Conservation (phyloP, 2,113 vertebrate genomes). For the Ancistrus triradiatus region DNA sequence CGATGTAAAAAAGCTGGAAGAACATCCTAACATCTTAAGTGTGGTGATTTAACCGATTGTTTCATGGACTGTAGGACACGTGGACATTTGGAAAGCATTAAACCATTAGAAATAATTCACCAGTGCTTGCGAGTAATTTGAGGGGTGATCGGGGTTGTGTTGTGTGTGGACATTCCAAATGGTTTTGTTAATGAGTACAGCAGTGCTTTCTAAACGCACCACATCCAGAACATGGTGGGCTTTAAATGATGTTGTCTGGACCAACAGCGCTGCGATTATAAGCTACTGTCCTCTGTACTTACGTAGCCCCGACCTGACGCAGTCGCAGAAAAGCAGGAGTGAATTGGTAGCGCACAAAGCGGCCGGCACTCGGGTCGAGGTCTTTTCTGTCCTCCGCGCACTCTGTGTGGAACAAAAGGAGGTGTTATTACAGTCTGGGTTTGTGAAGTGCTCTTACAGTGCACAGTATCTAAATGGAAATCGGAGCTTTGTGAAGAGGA, state of each 20-base stretch:
- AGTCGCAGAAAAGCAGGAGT: conserved; percentile 92
- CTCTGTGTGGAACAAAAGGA: conserved; percentile 55
- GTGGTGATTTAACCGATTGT: no score
- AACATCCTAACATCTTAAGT: no score
- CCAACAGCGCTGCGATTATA: neutral
- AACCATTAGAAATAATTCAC: no score
- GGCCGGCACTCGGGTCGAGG: conserved; percentile 87
- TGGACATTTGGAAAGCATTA: no score
- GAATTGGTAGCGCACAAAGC: conserved; percentile 96
- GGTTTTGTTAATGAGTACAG: no score
- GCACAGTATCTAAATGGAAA: conserved; percentile 26
- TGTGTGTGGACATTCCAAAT: no score
- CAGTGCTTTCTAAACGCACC: no score
- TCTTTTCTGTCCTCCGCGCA: conserved; percentile 77
- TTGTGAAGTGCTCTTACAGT: conserved; percentile 26
- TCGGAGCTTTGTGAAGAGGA: conserved; percentile 13
- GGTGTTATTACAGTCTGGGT: conserved; percentile 12
- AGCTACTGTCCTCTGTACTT: conserved; percentile 60
- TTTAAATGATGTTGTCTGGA: neutral
- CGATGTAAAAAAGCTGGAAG: no score
- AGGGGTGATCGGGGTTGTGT: no score
- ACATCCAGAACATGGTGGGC: neutral
- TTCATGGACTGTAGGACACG: no score
- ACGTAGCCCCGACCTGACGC: conserved; percentile 97
- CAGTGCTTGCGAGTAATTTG: no score